Evolutionary conservation across 2,888 invertebrate genomes (phyloP).

Genomic region (Pseudanteris insignis): DNA sequence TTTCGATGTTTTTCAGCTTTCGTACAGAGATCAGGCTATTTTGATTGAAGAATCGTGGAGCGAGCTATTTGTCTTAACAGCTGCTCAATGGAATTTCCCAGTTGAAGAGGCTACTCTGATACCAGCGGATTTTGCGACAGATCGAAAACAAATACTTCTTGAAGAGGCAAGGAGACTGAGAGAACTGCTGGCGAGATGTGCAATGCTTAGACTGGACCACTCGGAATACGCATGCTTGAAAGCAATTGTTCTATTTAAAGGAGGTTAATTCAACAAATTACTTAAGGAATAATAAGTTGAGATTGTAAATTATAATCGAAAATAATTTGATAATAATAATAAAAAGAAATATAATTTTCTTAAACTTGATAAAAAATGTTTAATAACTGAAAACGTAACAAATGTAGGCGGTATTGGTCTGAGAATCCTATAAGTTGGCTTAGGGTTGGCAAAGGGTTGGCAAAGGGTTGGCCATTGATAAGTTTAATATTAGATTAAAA

Average conservation of each 20-base stretch:
- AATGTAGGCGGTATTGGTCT: no score
- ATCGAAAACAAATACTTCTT: conserved; percentile 69
- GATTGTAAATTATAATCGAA: no score
- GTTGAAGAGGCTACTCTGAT: conserved; percentile 72
- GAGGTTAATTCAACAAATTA: conserved; percentile 77
- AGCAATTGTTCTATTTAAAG: conserved; percentile 81
- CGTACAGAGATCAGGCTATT: conserved; percentile 76
- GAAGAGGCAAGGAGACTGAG: conserved; percentile 72
- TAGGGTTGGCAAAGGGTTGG: no score
- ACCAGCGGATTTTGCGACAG: conserved; percentile 67
- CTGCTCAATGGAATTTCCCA: conserved; percentile 81
- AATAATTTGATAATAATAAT: no score
- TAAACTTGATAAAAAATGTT: no score
- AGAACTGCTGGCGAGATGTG: conserved; percentile 74
- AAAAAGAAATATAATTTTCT: no score
- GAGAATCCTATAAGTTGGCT: no score
- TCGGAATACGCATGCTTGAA: conserved; percentile 88
- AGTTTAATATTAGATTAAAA: no score
- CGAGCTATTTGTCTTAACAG: conserved; percentile 83
- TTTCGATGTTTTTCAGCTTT: conserved; percentile 68
- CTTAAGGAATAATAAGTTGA: not conserved
- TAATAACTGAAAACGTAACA: no score
- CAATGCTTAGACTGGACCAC: conserved; percentile 76
- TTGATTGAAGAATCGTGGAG: conserved; percentile 84
- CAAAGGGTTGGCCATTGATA: no score